phyloP scores from a whole-genome alignment of 2,113 vertebrate species.

The Rhizomys pruinosus region DNA sequence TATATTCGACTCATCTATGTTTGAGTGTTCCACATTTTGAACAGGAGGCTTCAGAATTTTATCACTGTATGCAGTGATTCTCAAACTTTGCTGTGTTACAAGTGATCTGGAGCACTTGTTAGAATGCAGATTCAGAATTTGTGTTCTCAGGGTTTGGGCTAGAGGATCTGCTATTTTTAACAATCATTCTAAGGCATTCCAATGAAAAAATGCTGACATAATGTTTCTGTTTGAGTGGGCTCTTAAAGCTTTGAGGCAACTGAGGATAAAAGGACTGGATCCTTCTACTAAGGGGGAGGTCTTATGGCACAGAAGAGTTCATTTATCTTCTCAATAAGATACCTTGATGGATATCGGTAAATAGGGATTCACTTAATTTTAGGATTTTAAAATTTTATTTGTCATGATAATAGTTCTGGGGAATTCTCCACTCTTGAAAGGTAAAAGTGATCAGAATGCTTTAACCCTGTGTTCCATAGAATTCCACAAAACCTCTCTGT shows the following conservation, averaged over 20 bases:
- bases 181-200: not conserved
- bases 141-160: not conserved
- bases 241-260: constrained; percentile 28
- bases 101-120: constrained; percentile 18
- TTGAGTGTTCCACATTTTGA: constrained; percentile 37
- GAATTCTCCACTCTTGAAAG: constrained; percentile 41
- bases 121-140: not conserved
- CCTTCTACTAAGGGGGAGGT: not conserved
- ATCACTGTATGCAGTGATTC: not conserved
- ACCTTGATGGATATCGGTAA: not conserved
- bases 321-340: constrained; percentile 47
- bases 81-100: constrained; percentile 17
- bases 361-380: constrained; percentile 43
- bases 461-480: not conserved
- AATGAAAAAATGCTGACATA: constrained; percentile 10
- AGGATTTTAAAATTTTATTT: constrained; percentile 45
- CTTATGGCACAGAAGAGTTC: constrained; percentile 4
- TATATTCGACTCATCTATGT: constrained; percentile 46
- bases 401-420: constrained; percentile 14
- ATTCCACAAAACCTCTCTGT: not conserved
- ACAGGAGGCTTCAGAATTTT: not conserved
- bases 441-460: constrained; percentile 40
- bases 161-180: constrained; percentile 50
- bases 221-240: constrained; percentile 46
- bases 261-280: not conserved